These are phyloP conservation scores for Bombus huntii DNA, from an alignment of 1,140 invertebrate species.

Conservation along the genomic window DNA sequence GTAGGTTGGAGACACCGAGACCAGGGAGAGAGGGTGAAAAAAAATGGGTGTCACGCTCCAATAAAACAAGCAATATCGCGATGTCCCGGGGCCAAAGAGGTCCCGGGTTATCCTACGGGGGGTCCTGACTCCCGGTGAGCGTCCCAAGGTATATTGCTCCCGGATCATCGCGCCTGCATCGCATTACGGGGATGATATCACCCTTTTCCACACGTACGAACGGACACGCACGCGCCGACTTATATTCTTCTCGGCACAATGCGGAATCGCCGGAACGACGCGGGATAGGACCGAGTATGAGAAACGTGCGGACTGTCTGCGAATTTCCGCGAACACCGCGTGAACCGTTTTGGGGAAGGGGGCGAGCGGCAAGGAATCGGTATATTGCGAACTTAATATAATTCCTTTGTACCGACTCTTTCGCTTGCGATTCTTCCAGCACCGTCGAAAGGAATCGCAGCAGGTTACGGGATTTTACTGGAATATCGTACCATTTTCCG, in stretches of 20 bases:
- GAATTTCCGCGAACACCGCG: constrained; percentile 32
- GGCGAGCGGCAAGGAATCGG: background rate
- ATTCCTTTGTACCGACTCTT: constrained; percentile 66
- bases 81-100: constrained; percentile 72
- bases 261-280: constrained; percentile 46
- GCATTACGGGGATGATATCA: constrained; percentile 79
- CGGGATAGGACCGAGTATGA: constrained; percentile 23
- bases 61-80: constrained; percentile 79
- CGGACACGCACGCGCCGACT: constrained; percentile 49
- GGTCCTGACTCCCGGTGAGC: constrained; percentile 50
- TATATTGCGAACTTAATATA: constrained; percentile 63
- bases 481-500: background rate
- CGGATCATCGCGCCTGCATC: constrained; percentile 78
- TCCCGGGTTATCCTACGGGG: constrained; percentile 58
- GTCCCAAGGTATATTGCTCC: constrained; percentile 74
- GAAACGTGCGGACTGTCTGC: constrained; percentile 28
- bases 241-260: constrained; percentile 65
- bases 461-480: background rate
- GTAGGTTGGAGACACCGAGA: constrained; percentile 10
- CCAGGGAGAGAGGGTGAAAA: constrained; percentile 1
- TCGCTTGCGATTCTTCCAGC: background rate
- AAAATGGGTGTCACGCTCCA: constrained; percentile 75
- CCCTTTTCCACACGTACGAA: constrained; percentile 73
- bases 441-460: background rate
- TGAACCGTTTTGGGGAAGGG: constrained; percentile 9